Percentiles rank a stretch among this genome's conserved stretches.
These are phyloP conservation scores for Thecophora atra DNA, from an alignment of 2,888 invertebrate species.

Conservation along the genomic window DNA sequence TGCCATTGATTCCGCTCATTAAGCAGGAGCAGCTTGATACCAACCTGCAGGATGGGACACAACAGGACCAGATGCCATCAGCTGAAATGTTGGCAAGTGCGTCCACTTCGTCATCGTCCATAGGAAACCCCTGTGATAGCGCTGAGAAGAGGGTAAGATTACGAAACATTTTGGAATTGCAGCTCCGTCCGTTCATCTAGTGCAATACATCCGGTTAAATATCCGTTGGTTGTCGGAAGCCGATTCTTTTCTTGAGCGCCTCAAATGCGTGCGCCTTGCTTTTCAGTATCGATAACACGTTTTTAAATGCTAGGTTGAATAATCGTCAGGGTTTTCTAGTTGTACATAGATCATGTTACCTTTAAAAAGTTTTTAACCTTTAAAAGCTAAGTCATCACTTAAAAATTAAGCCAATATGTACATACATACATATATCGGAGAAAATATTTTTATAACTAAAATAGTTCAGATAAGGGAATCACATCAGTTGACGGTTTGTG, in stretches of 20 bases:
- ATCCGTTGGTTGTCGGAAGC: conserved; percentile 39
- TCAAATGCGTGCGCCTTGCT: background rate
- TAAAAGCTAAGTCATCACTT: too few species aligned
- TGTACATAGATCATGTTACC: too few species aligned
- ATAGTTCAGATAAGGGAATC: too few species aligned
- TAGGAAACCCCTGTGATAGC: conserved; percentile 65
- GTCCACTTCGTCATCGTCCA: conserved; percentile 54
- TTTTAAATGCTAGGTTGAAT: background rate
- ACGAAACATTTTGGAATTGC: conserved; percentile 1
- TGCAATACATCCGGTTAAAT: conserved; percentile 33
- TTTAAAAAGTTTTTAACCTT: too few species aligned
- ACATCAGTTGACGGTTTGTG: too few species aligned
- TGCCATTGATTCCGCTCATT: conserved; percentile 63
- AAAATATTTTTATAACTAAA: too few species aligned
- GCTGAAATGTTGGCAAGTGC: conserved; percentile 53
- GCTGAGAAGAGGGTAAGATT: conserved; percentile 65
- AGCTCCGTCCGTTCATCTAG: conserved; percentile 14
- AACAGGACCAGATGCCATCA: conserved; percentile 52
- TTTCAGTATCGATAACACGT: conserved; percentile 10
- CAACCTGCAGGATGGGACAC: conserved; percentile 55
- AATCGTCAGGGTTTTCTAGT: background rate
- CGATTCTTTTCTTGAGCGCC: conserved; percentile 19
- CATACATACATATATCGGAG: too few species aligned
- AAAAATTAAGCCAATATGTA: too few species aligned
- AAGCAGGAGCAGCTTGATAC: conserved; percentile 64